Conservation (phyloP, 1,140 invertebrate genomes). For the Lepidurus couesii region DNA sequence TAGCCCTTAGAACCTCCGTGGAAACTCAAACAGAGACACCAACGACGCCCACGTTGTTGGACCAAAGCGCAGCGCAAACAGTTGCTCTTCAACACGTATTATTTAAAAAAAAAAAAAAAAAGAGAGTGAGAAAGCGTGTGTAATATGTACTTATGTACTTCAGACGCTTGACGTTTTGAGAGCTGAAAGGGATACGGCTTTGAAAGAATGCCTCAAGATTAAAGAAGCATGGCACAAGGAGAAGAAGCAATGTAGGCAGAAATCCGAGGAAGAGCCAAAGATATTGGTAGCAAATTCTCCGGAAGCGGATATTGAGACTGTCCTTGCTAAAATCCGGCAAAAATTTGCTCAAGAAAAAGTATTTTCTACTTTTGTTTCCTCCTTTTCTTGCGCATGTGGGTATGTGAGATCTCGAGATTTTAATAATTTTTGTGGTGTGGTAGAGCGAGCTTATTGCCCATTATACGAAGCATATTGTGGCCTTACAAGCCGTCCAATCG, state of each 20-base stretch:
- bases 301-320: not conserved
- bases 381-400: not conserved
- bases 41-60: slow-evolving; percentile 6
- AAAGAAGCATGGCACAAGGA: not conserved
- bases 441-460: not conserved
- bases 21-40: not conserved
- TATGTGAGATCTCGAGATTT: not conserved
- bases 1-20: not conserved
- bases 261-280: not conserved
- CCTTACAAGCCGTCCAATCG: not conserved
- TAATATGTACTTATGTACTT: not conserved
- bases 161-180: not conserved
- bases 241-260: not conserved
- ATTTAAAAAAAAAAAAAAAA: not conserved
- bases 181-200: not conserved
- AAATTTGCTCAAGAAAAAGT: not conserved
- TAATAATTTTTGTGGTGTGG: not conserved
- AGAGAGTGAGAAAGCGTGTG: not conserved
- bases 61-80: slow-evolving; percentile 10
- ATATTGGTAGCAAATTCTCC: not conserved
- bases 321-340: not conserved
- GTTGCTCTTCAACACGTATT: slow-evolving; percentile 1
- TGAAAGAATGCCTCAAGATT: not conserved
- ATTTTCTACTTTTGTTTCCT: not conserved
- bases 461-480: slow-evolving; percentile 3